Conservation (phyloP, 2,113 vertebrate species). For the Lophotis ruficrista region DNA sequence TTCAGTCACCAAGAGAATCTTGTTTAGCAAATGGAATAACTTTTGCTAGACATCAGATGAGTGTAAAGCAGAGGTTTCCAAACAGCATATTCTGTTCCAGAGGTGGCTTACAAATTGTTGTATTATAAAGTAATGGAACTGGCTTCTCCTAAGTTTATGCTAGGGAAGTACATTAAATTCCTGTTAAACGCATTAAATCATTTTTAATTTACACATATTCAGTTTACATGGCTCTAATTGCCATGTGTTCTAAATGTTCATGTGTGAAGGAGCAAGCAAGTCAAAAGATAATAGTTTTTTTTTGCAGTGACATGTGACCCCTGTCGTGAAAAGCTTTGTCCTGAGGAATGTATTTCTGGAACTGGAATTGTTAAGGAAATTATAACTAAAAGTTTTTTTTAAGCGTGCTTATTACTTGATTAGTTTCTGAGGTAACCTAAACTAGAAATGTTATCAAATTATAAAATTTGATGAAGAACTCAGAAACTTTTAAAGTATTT, state of each 20-base stretch:
- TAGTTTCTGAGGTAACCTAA: neutral
- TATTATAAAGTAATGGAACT: neutral
- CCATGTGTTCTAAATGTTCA: neutral
- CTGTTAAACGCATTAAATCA: neutral
- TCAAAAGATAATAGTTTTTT: neutral
- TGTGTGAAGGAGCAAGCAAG: neutral
- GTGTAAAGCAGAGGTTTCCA: neutral
- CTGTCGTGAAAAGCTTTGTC: neutral
- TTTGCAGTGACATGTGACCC: neutral
- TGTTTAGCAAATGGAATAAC: neutral
- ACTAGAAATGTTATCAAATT: neutral
- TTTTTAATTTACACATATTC: neutral
- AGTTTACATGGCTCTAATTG: neutral
- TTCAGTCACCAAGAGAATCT: neutral
- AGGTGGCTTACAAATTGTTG: neutral
- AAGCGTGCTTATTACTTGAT: neutral
- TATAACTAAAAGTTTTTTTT: neutral
- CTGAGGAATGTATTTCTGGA: neutral
- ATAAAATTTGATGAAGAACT: neutral
- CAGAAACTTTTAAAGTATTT: neutral
- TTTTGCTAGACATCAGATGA: neutral
- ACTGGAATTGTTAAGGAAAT: neutral
- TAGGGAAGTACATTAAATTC: neutral
- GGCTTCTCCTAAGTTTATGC: neutral
- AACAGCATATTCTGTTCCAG: neutral